A percentile compares a stretch with the other conserved stretches of the same genome.
Conservation (phyloP, 2,113 vertebrate species). For the Mobula birostris region DNA sequence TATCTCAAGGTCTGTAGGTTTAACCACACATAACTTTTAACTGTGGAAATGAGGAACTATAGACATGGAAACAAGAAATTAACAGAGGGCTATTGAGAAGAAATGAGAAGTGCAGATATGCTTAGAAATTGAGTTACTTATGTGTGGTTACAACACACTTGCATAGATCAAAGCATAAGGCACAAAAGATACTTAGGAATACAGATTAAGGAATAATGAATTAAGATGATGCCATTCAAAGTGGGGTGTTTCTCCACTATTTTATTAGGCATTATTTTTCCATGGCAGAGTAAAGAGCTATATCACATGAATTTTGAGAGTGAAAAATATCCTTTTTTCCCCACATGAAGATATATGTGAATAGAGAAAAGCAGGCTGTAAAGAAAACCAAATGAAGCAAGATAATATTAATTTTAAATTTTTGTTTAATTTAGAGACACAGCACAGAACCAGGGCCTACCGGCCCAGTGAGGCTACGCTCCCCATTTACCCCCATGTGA, state of each 20-base stretch:
- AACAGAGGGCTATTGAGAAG: background rate
- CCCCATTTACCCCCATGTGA: no score
- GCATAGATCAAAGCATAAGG: background rate
- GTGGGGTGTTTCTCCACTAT: background rate
- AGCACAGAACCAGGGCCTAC: no score
- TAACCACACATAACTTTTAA: no score
- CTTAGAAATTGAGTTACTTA: background rate
- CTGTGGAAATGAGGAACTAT: background rate
- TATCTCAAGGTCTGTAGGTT: no score
- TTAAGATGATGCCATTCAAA: background rate
- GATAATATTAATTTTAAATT: background rate
- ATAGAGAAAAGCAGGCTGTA: background rate
- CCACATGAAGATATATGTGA: background rate
- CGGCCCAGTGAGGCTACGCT: no score
- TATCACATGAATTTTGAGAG: background rate
- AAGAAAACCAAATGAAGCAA: background rate
- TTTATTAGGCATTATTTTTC: background rate
- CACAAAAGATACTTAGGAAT: background rate
- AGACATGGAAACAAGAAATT: background rate
- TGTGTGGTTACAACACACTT: background rate
- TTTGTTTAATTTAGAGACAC: no score
- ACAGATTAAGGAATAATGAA: background rate
- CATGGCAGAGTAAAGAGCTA: background rate
- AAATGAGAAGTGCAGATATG: background rate
- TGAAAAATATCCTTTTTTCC: background rate